Percentiles rank a stretch among this genome's conserved stretches.
Conservation (phyloP, 2,888 invertebrate genomes). For the Drosophila histrio region DNA sequence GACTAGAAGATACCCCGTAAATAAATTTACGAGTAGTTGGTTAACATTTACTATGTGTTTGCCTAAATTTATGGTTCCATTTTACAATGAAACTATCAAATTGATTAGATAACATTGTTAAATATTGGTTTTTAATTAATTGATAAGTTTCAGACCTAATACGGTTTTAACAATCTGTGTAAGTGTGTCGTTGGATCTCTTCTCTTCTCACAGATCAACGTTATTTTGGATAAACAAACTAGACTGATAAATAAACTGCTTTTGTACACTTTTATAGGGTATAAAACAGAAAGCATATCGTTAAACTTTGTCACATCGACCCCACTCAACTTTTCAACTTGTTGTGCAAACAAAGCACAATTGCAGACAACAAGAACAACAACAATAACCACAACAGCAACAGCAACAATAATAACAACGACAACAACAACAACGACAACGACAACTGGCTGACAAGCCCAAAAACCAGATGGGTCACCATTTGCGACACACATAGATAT, state of each 20-base stretch:
- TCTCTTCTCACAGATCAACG: background rate
- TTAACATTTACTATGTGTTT: background rate
- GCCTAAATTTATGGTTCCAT: background rate
- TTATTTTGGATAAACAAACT: too few species aligned
- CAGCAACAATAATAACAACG: slow-evolving; percentile 5
- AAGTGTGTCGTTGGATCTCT: background rate
- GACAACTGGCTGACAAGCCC: slow-evolving; percentile 38
- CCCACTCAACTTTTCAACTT: slow-evolving; percentile 34
- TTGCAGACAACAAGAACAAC: slow-evolving; percentile 35
- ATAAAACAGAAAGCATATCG: background rate
- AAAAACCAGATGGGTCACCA: slow-evolving; percentile 58
- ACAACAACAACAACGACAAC: slow-evolving; percentile 11
- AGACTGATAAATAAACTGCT: background rate
- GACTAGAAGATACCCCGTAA: background rate
- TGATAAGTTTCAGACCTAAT: background rate
- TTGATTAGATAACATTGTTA: background rate
- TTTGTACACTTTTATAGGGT: background rate
- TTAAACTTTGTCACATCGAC: slow-evolving; percentile 10
- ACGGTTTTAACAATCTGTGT: background rate
- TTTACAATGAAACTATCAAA: background rate
- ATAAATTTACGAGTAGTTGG: background rate
- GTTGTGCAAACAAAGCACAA: slow-evolving; percentile 42
- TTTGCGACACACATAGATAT: slow-evolving; percentile 17
- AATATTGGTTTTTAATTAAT: slow-evolving; percentile 5
- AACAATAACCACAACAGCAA: slow-evolving; percentile 16